Percentiles rank a stretch among this genome's conserved stretches.
Evolutionary conservation across 1,140 invertebrate species (phyloP).

Genomic region (Temnothorax nylanderi): DNA sequence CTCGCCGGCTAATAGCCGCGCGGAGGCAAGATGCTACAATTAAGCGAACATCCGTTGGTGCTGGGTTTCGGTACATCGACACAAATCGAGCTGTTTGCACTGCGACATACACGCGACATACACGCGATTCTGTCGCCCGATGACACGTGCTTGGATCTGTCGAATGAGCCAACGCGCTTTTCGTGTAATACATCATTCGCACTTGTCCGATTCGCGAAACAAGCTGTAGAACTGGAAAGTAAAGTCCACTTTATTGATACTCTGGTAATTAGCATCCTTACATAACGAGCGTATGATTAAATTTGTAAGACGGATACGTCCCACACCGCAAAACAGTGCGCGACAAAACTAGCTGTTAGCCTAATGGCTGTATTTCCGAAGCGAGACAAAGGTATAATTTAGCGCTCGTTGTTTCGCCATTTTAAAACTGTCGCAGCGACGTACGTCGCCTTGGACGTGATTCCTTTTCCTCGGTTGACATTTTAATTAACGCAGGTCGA

Average conservation of each 20-base stretch:
- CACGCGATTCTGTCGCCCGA: background rate
- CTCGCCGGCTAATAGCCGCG: conserved; percentile 61
- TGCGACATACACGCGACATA: background rate
- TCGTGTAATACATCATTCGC: background rate
- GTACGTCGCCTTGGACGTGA: background rate
- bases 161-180: background rate
- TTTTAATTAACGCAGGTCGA: conserved; percentile 49
- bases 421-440: conserved; percentile 19
- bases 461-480: conserved; percentile 41
- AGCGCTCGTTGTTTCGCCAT: background rate
- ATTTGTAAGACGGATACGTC: background rate
- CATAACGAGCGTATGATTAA: background rate
- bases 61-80: background rate
- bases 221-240: background rate
- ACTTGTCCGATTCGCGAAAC: background rate
- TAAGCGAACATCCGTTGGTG: conserved; percentile 52
- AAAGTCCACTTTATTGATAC: no score
- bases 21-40: conserved; percentile 52
- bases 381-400: conserved; percentile 30
- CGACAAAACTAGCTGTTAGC: background rate
- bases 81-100: background rate
- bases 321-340: background rate
- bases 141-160: background rate
- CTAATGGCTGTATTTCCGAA: conserved; percentile 2
- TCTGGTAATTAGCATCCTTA: background rate